Base-by-base conservation (phyloP, 2,888 invertebrate genomes). In the Caenorhabditis sp. region DNA sequence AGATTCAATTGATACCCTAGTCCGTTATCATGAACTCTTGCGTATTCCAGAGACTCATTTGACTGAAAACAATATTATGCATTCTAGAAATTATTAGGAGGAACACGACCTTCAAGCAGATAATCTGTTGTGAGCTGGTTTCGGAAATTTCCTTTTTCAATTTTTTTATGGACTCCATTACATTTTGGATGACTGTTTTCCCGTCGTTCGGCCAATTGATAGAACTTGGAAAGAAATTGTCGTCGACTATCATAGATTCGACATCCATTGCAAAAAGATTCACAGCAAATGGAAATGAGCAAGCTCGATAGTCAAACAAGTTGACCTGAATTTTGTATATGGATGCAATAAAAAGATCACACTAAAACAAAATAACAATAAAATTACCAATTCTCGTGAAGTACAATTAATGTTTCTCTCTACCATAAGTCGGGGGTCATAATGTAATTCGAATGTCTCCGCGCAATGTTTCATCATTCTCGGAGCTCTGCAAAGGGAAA, bases 21-120 rank as follows among this genome's bases (percentile, higher is more conserved):
- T 11, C 77, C 77, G 18, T 72, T 72, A n/a, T 85, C 85, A 44
- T 78, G 77, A 2, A 85, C 72, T 47, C 80, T 65, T 11, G 82
- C 76, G 58, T 82, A 85, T 24, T 85, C 85, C 50, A 85, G 32
- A 8, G 67, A 56, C 15, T 82, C 85, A 68, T 85, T 85, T 3
- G 80, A 78, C 85, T 85, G 60, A 60, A 80, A 60, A 6, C 6
- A 40, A 13, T 5, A 40, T 2, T 40, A 11, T 13, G 2, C 40
- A 40, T 2, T 40, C 2, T 2, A 11, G 11, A 40, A 11, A 5
- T 6, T 8, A 5, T 26, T 26, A 13, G 35, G 13, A 47, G 50
- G n/a, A n/a, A n/a, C 15, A 24, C 11, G 26, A 85, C 85, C 50
- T 85, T 85, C 28, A 85, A 35, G 32, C 83, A 83, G 18, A 83